Evolutionary conservation across 2,888 invertebrate species (phyloP).

Genomic region (Deladenus siricidicola): DNA sequence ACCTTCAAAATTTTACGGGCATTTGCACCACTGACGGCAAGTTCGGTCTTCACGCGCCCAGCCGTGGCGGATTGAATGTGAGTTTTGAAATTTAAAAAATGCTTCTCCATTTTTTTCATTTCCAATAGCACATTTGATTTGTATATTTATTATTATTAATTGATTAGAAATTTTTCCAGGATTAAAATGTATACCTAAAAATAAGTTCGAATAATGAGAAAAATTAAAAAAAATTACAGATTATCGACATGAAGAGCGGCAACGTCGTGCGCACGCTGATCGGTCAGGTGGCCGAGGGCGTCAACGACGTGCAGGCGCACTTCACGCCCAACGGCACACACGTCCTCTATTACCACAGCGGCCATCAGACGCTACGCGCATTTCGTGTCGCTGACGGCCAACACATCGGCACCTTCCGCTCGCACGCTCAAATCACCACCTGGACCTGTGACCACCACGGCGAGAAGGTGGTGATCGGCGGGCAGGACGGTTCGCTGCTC

Average conservation of each 20-base stretch:
- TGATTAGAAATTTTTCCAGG: too few relatives aligned
- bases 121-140: not conserved
- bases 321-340: constrained; percentile 89
- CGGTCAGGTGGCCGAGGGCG: constrained; percentile 75
- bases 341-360: constrained; percentile 91
- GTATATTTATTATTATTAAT: too few relatives aligned
- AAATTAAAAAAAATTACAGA: constrained; percentile 45
- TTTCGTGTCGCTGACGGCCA: constrained; percentile 81
- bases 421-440: constrained; percentile 44
- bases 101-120: not conserved
- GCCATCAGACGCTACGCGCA: constrained; percentile 81
- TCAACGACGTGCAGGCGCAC: constrained; percentile 86
- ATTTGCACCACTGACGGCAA: constrained; percentile 61
- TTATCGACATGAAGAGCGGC: constrained; percentile 79
- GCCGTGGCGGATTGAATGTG: constrained; percentile 76
- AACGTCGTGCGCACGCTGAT: constrained; percentile 72
- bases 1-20: constrained; percentile 40
- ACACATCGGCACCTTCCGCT: constrained; percentile 80
- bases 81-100: constrained; percentile 3
- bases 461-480: constrained; percentile 37
- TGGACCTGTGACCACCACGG: constrained; percentile 43
- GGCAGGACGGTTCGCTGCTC: constrained; percentile 44
- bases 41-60: constrained; percentile 81
- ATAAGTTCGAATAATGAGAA: too few relatives aligned
- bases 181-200: too few relatives aligned